A percentile compares a stretch with the other conserved stretches of the same genome.
phyloP scores from a whole-genome alignment of 2,113 vertebrate species.

The Aldabrachelys gigantea region DNA sequence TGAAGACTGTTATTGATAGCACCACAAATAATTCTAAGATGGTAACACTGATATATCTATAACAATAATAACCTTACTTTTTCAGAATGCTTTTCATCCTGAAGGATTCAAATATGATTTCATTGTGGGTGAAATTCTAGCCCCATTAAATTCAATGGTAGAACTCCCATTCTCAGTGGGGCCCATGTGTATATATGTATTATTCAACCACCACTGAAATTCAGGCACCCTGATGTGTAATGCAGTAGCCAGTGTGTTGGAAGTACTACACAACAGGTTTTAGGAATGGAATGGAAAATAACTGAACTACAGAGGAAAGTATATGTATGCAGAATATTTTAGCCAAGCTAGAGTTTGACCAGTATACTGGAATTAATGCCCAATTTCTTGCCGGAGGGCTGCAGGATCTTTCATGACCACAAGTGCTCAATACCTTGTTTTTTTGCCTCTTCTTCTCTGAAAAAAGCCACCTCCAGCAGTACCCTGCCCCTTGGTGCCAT shows the following conservation, averaged over 20 bases:
- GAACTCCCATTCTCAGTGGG: neutral
- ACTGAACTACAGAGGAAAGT: neutral
- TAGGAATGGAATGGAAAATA: neutral
- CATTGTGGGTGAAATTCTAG: neutral
- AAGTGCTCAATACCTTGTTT: neutral
- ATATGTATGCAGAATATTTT: neutral
- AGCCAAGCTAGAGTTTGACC: neutral
- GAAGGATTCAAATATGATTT: neutral
- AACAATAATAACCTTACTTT: neutral
- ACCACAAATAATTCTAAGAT: neutral
- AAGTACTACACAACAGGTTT: neutral
- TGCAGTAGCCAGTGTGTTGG: neutral
- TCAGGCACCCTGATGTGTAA: neutral
- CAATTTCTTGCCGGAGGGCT: neutral
- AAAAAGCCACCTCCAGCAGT: neutral
- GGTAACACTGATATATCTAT: neutral
- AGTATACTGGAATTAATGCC: neutral
- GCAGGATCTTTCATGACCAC: neutral
- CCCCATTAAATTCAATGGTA: accelerated
- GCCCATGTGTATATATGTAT: neutral
- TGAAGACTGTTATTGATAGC: neutral
- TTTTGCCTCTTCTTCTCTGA: neutral
- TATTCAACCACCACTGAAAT: neutral
- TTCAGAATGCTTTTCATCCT: neutral
- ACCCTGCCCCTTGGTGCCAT: neutral